These are phyloP conservation scores for Hirundo rustica DNA, from an alignment of 2,797 vertebrate genomes.

Conservation along the genomic window DNA sequence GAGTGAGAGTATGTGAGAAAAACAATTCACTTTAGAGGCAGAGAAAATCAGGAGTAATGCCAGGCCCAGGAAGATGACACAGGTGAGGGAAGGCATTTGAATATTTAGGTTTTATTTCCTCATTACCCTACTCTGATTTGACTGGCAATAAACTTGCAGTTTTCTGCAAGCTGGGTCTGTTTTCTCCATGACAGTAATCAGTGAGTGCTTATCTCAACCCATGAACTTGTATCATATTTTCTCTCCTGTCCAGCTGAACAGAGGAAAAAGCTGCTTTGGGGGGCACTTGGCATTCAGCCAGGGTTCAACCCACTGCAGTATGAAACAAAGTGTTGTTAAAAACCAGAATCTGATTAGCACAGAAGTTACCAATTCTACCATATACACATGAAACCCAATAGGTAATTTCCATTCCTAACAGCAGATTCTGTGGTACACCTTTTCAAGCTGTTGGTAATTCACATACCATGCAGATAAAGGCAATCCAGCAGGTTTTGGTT, in stretches of 20 bases:
- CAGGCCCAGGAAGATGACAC: not conserved
- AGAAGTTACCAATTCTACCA: not conserved
- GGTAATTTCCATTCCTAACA: not conserved
- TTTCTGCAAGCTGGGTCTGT: not conserved
- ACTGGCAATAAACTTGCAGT: not conserved
- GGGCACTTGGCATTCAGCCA: not conserved
- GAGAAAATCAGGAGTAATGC: not conserved
- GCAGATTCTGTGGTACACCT: not conserved
- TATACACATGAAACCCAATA: not conserved
- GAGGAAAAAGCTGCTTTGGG: not conserved
- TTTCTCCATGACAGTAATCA: not conserved
- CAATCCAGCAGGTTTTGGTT: not conserved
- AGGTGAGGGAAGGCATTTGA: not conserved
- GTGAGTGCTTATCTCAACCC: not conserved
- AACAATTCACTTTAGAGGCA: not conserved
- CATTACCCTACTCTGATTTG: not conserved
- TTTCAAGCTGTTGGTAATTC: not conserved
- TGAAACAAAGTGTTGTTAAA: not conserved
- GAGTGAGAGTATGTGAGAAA: not conserved
- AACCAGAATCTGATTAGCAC: not conserved
- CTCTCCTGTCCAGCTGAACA: not conserved
- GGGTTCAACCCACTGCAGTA: not conserved
- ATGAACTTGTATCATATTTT: not conserved
- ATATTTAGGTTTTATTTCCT: not conserved
- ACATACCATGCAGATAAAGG: not conserved